Conservation (phyloP, 2,113 vertebrate genomes). For the Lophotis ruficrista region DNA sequence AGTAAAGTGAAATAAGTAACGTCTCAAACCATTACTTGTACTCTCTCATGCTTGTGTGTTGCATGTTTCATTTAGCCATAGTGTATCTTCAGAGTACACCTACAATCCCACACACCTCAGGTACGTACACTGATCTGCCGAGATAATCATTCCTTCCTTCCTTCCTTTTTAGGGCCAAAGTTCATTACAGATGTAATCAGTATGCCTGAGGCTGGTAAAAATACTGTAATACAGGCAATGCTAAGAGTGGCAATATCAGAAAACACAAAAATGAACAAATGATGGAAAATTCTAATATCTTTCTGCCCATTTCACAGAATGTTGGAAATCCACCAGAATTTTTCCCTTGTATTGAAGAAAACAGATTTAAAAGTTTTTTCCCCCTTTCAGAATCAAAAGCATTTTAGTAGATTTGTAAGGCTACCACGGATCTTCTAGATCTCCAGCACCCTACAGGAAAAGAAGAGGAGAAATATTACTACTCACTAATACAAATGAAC, state of each 20-base stretch:
- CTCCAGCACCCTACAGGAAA: slow-evolving; percentile 91
- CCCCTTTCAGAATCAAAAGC: slow-evolving; percentile 89
- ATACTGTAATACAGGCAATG: slow-evolving; percentile 82
- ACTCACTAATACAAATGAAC: slow-evolving; percentile 63
- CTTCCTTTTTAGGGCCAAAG: slow-evolving; percentile 72
- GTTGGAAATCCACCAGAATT: slow-evolving; percentile 85
- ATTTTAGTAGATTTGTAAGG: slow-evolving; percentile 85
- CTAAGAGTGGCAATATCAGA: slow-evolving; percentile 81
- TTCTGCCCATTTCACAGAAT: slow-evolving; percentile 85
- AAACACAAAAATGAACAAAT: slow-evolving; percentile 83
- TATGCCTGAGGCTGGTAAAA: slow-evolving; percentile 79
- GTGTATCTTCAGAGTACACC: slow-evolving; percentile 76
- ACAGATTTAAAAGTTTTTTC: slow-evolving; percentile 81
- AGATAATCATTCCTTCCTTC: slow-evolving; percentile 69
- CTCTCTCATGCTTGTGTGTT: slow-evolving; percentile 72
- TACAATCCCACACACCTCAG: slow-evolving; percentile 74
- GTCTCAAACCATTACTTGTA: slow-evolving; percentile 77
- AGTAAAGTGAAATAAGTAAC: slow-evolving; percentile 71
- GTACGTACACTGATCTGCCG: slow-evolving; percentile 68
- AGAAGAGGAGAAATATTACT: slow-evolving; percentile 81
- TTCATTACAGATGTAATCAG: slow-evolving; percentile 74
- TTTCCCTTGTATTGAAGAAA: slow-evolving; percentile 84
- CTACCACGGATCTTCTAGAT: slow-evolving; percentile 98
- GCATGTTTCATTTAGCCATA: slow-evolving; percentile 66
- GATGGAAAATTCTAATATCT: slow-evolving; percentile 85